phyloP scores from a whole-genome alignment of 2,888 invertebrate genomes.

The Zygothrica quintamaculata region DNA sequence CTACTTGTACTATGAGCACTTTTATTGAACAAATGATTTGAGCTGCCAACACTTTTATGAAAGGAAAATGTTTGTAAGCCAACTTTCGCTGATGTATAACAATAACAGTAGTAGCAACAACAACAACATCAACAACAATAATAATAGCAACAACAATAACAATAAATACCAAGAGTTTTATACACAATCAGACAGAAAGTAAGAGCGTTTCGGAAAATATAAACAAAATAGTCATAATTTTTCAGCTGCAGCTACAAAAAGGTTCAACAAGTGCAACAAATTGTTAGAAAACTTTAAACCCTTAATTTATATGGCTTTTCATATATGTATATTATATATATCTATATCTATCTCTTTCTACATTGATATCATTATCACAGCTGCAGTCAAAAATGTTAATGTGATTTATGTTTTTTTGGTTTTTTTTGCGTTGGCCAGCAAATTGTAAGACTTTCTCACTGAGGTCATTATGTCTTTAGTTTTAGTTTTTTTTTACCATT shows the following conservation, averaged over 20 bases:
- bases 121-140: constrained; percentile 39
- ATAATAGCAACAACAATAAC: constrained; percentile 42
- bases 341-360: neutral
- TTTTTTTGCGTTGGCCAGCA: neutral
- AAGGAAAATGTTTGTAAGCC: constrained; percentile 57
- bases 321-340: no score
- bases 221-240: constrained; percentile 38
- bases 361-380: constrained; percentile 56
- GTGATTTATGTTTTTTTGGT: neutral
- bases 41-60: constrained; percentile 57
- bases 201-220: constrained; percentile 53
- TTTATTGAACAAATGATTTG: constrained; percentile 76
- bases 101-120: no score
- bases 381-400: constrained; percentile 18
- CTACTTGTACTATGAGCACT: constrained; percentile 61
- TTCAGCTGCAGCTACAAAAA: constrained; percentile 20
- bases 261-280: no score
- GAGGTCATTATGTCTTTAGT: neutral
- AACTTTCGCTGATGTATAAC: constrained; percentile 68
- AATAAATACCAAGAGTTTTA: constrained; percentile 28
- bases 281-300: constrained; percentile 53
- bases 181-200: constrained; percentile 56
- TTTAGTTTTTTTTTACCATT: constrained; percentile 12
- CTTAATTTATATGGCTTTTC: no score
- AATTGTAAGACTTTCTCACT: constrained; percentile 2